phyloP scores from a whole-genome alignment of 2,113 vertebrate species.

The Oreochromis niloticus region DNA sequence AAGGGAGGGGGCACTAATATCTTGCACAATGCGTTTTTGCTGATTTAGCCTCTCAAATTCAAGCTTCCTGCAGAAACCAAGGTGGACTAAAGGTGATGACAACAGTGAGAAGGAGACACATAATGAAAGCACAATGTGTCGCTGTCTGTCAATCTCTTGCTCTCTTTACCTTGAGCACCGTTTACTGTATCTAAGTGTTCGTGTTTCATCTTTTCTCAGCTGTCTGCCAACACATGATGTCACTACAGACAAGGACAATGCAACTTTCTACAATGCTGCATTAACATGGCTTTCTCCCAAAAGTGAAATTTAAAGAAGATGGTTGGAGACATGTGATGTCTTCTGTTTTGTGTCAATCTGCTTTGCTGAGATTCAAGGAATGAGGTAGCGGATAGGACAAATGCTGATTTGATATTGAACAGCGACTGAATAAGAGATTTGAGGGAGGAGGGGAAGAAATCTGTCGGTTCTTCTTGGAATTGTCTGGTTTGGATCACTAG shows the following conservation, averaged over 20 bases:
- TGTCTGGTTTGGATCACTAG: conserved; percentile 34
- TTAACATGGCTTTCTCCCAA: not conserved
- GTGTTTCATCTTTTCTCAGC: not conserved
- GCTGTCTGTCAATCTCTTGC: not conserved
- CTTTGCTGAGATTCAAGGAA: conserved; percentile 22
- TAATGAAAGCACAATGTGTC: not conserved
- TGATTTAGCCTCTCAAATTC: not conserved
- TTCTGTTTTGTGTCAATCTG: conserved; percentile 38
- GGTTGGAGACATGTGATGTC: conserved; percentile 11
- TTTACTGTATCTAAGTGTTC: not conserved
- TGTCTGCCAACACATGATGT: conserved; percentile 22
- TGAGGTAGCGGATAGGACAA: conserved; percentile 5
- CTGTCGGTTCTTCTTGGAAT: not conserved
- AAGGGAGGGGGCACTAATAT: not conserved
- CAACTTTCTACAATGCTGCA: not conserved
- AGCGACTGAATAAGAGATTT: conserved; percentile 10
- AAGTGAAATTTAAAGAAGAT: not conserved
- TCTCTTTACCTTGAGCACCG: not conserved
- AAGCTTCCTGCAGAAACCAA: not conserved
- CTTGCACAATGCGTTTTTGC: conserved; percentile 6
- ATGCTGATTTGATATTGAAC: conserved; percentile 30
- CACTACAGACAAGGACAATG: not conserved
- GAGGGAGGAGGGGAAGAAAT: not conserved
- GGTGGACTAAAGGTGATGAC: not conserved
- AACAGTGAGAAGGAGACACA: not conserved